These are phyloP conservation scores for Pipistrellus pipistrellus DNA, from an alignment of 2,797 vertebrate species.

Conservation along the genomic window DNA sequence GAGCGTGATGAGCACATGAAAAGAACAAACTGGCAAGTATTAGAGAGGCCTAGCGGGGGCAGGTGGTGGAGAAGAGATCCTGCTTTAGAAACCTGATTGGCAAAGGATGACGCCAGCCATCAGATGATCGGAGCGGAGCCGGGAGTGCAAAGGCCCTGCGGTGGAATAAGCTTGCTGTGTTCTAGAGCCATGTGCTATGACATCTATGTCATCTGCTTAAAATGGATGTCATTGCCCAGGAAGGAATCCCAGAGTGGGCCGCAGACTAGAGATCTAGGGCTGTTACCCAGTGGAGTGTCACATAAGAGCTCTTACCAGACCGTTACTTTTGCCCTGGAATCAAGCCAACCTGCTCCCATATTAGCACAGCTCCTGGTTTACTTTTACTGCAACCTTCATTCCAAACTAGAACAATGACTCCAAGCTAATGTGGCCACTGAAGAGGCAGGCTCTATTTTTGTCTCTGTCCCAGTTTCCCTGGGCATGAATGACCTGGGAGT, in stretches of 20 bases:
- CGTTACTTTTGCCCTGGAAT: neutral
- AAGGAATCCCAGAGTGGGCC: neutral
- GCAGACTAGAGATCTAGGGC: neutral
- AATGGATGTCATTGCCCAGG: neutral
- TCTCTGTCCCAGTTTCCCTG: neutral
- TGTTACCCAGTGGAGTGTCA: neutral
- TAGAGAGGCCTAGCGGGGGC: no score
- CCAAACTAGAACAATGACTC: neutral
- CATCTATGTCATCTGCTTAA: neutral
- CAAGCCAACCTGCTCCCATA: neutral
- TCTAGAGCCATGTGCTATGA: neutral
- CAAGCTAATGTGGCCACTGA: neutral
- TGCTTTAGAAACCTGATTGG: neutral
- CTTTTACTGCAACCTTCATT: neutral
- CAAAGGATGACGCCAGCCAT: neutral
- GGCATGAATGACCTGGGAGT: neutral
- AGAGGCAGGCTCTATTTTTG: neutral
- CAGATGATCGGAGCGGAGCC: neutral
- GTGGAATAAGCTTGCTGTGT: neutral
- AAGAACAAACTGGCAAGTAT: neutral
- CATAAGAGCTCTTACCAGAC: neutral
- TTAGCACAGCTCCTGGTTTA: neutral
- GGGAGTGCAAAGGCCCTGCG: constrained; percentile 22
- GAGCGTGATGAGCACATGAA: neutral
- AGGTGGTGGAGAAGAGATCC: neutral